Evolutionary conservation across 2,113 vertebrate species (phyloP).

Genomic region (Prunella himalayana): DNA sequence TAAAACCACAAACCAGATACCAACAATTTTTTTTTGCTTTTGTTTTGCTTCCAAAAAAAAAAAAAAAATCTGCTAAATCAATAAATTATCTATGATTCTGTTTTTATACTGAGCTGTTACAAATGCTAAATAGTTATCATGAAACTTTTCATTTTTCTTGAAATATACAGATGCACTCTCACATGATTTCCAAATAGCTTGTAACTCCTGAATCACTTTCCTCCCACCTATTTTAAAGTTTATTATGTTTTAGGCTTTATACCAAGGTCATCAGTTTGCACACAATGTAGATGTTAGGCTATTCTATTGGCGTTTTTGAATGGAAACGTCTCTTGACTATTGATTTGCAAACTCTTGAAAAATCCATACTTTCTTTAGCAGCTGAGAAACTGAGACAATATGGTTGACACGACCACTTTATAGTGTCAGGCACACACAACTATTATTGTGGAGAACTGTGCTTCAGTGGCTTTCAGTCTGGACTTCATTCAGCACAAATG

Average conservation of each 20-base stretch:
- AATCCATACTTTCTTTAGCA: slow-evolving; percentile 26
- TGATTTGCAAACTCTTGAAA: slow-evolving; percentile 56
- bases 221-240: slow-evolving; percentile 34
- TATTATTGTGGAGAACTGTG: not conserved
- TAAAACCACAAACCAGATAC: not conserved
- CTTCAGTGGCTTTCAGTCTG: slow-evolving; percentile 16
- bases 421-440: slow-evolving; percentile 1
- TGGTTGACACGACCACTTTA: slow-evolving; percentile 25
- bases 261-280: slow-evolving; percentile 59
- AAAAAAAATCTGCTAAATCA: not conserved
- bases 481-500: not conserved
- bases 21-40: not conserved
- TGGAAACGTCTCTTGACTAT: slow-evolving; percentile 29
- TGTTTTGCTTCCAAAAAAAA: not conserved
- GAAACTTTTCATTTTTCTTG: slow-evolving; percentile 34
- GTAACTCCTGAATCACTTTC: slow-evolving; percentile 49
- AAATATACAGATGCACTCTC: not conserved
- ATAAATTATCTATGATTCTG: not conserved
- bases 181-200: not conserved
- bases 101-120: not conserved
- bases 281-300: slow-evolving; percentile 21
- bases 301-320: slow-evolving; percentile 44
- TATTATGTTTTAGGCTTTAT: slow-evolving; percentile 28
- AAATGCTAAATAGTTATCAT: not conserved
- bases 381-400: slow-evolving; percentile 38